Evolutionary conservation across 2,888 invertebrate genomes (phyloP), one percentile per base, ranked within the genome.

Genomic region (Gandaritis pyraliata): DNA sequence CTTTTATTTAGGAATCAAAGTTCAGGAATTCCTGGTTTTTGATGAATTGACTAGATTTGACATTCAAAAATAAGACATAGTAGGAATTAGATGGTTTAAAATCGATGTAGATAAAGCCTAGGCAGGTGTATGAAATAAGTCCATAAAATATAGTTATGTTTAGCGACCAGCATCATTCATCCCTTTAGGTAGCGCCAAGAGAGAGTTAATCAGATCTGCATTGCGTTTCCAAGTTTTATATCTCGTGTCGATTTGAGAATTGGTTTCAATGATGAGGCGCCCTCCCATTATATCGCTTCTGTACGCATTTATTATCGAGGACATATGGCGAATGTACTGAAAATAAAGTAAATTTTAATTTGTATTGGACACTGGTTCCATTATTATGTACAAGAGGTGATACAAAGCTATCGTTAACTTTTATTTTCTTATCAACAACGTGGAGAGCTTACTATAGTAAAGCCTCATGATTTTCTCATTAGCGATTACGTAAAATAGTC

Each of bases 111-210:
- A 23, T 48, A 29, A 30, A 38, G 41, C 15, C 1, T 15, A 15
- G 15, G 41, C 13, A 41, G 33, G 15, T 38, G 4, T 12, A 16
- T 13, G 7, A 38, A 38, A 38, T 13, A 13, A 39, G 13, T 38
- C 13, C n/a, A 41, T 41, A 15, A 7, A 41, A 15, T 1, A n/a
- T n/a, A n/a, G 6, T 13, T 15, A 30, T 1, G 15, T 56, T 85
- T 86, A 94, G 82, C 94, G 95, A 54, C 96, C 96, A 45, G 95
- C 96, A 59, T 95, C 95, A 73, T 95, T 94, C 93, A 96, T 94
- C 65, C 94, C 95, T 76, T 95, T 95, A 8, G 96, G 96, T 51
- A 96, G 82, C n/a, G 95, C 94, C 41, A 96, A 86, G n/a, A 96
- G 89, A 0, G 96, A 95, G 79, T 95, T 96, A 71, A 95, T 96